These are phyloP conservation scores for Grallaria varia DNA, from an alignment of 2,113 vertebrate genomes.

Conservation along the genomic window DNA sequence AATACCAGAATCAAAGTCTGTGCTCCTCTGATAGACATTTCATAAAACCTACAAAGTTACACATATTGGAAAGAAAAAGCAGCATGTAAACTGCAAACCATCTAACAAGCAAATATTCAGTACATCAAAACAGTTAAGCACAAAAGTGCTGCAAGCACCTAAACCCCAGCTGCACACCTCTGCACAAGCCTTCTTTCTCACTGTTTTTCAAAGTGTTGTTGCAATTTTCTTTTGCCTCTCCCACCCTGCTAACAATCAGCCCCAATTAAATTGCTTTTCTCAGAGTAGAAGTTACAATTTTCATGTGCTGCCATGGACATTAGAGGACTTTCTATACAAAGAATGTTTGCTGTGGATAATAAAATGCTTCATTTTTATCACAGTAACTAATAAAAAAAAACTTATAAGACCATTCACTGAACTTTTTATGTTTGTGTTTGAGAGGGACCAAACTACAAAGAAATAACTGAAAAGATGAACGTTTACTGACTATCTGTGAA, in stretches of 20 bases:
- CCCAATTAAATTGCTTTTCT: background rate
- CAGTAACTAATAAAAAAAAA: background rate
- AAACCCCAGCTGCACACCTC: background rate
- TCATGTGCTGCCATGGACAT: background rate
- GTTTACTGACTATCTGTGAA: background rate
- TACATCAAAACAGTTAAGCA: background rate
- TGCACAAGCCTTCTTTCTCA: background rate
- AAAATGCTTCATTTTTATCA: background rate
- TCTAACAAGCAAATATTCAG: background rate
- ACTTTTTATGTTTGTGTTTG: background rate
- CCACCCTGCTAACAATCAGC: background rate
- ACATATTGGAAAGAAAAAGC: background rate
- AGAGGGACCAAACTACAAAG: background rate
- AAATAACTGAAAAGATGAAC: background rate
- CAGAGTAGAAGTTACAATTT: background rate
- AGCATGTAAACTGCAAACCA: background rate
- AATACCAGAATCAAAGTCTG: background rate
- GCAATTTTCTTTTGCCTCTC: background rate
- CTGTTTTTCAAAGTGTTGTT: background rate
- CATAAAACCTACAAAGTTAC: background rate
- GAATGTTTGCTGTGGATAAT: background rate
- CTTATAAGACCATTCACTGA: background rate
- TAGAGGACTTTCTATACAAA: background rate
- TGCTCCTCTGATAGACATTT: background rate
- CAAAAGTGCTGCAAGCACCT: background rate